Base-by-base conservation (phyloP, 1,140 invertebrate species). In the Phocides pigmalion region DNA sequence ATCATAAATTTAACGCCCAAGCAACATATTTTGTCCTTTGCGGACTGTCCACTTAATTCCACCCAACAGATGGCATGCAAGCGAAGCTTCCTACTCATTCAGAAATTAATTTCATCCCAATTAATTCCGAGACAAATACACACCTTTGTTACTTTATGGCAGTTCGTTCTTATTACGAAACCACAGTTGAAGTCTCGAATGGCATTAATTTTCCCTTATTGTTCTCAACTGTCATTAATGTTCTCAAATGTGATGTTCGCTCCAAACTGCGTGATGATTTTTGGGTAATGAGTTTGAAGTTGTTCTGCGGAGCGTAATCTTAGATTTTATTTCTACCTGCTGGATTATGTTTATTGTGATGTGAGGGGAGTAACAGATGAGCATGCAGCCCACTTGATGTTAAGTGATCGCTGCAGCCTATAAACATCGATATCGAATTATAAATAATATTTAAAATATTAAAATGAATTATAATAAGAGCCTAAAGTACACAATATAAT, bases 31-130 rank as follows among this genome's bases (percentile, higher is more conserved):
- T n/a, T n/a, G n/a, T n/a, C n/a, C n/a, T n/a, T n/a, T n/a, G n/a
- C n/a, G 5, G 25, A 8, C 25, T 28, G 2, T 4, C 32, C 50
- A 49, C 62, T 61, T 50, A 41, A 51, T 67, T 47, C 20, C 32
- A 9, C 15, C 44, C 59, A 20, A 37, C 66, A 62, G 59, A 62
- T 62, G 65, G 50, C 58, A 62, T 41, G n/a, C 25, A 15, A n/a
- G 12, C 44, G n/a, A 2, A 19, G 46, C 62, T 51, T 62, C 51
- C 56, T 64, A 65, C 58, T 66, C 64, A 58, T 64, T 67, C 64
- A n/a, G 51, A 58, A 68, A 75, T 75, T 72, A 75, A 75, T 75
- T 75, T 66, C 39, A 62, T 8, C 59, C 28, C 49, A 70, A 74
- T 70, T 66, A 67, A 74, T 70, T 74, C 28, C 14, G 42, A 58